Conservation (phyloP, 2,113 vertebrate genomes). For the Eptesicus fuscus region DNA sequence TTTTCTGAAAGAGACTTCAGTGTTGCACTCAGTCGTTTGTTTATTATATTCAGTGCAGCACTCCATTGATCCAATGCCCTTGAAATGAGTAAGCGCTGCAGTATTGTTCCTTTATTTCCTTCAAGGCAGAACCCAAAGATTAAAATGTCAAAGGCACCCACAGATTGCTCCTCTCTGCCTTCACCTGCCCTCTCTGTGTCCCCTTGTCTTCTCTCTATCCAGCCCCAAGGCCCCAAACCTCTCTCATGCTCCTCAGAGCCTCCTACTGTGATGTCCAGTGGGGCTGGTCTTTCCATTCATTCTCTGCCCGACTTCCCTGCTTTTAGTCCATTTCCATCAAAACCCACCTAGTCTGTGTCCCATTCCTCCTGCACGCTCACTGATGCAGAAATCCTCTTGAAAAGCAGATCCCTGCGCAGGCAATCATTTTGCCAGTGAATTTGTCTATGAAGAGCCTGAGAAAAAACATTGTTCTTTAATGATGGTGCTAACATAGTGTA, state of each 20-base stretch:
- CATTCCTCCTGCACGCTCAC: neutral
- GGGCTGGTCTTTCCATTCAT: neutral
- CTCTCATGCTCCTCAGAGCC: neutral
- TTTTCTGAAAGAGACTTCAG: neutral
- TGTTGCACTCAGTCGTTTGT: neutral
- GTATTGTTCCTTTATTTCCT: neutral
- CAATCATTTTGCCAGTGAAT: neutral
- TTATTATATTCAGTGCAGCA: no score
- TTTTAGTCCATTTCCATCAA: neutral
- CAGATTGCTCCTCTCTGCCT: neutral
- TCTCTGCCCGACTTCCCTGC: neutral
- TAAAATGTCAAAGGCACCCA: neutral
- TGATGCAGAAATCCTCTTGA: neutral
- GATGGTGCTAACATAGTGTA: neutral
- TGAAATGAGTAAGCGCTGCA: neutral
- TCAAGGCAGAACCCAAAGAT: neutral
- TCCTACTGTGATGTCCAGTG: neutral
- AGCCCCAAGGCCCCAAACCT: neutral
- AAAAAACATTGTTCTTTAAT: neutral
- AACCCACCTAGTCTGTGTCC: neutral
- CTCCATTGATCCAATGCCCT: neutral
- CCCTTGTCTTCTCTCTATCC: neutral
- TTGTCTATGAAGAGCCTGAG: neutral
- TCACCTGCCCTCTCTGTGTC: neutral
- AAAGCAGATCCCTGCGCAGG: neutral